Percentiles rank a stretch among this genome's conserved stretches.
Conservation (phyloP, 1,140 invertebrate genomes). For the Papilio xuthus region DNA sequence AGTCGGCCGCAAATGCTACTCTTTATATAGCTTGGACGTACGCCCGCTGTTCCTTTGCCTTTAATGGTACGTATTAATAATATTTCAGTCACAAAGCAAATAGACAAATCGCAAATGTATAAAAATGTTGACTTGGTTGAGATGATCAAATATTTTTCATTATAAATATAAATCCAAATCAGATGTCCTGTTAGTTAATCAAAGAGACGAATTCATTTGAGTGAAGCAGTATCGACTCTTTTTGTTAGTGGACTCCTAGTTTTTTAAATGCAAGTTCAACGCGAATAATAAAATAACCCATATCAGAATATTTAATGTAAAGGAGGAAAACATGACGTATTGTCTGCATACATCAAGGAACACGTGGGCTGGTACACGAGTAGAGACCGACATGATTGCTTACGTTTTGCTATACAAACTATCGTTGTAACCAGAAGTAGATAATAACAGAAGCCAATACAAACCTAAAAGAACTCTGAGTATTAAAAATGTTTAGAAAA, state of each 20-base stretch:
- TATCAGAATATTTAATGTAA: conserved; percentile 3
- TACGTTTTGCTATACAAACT: not conserved
- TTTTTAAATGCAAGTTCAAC: not conserved
- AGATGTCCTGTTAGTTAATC: not conserved
- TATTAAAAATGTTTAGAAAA: too few species aligned
- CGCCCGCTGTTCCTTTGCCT: conserved; percentile 13
- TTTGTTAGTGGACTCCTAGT: too few species aligned
- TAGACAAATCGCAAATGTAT: too few species aligned
- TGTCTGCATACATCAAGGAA: not conserved
- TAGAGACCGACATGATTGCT: not conserved
- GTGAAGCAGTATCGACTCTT: too few species aligned
- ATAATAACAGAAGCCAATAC: not conserved
- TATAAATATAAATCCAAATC: not conserved
- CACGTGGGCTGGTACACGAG: conserved; percentile 3
- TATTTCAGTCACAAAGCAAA: too few species aligned
- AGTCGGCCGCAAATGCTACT: conserved; percentile 15
- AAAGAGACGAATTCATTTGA: too few species aligned
- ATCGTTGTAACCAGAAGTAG: not conserved
- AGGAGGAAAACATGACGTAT: not conserved
- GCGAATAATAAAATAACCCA: not conserved
- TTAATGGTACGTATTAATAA: not conserved
- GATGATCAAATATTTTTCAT: not conserved
- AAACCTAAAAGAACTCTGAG: too few species aligned
- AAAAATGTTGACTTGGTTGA: not conserved
- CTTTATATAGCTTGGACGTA: conserved; percentile 9